phyloP scores from a whole-genome alignment of 1,140 invertebrate species.

The Euwallacea similis region DNA sequence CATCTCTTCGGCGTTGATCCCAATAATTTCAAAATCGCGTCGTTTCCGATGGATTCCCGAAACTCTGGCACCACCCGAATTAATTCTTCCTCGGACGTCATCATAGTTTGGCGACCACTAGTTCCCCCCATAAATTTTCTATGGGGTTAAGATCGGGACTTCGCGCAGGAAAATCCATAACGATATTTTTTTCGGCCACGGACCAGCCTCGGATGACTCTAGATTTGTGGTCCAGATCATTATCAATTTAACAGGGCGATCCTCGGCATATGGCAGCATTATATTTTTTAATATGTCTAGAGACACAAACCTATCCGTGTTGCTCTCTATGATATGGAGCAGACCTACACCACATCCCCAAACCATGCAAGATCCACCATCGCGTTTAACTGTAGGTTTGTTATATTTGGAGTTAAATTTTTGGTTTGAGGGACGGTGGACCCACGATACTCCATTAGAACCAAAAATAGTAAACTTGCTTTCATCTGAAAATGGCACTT shows the following conservation, averaged over 20 bases:
- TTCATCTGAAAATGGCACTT: too few species aligned
- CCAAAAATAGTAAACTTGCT: background rate
- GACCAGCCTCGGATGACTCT: background rate
- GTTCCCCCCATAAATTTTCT: background rate
- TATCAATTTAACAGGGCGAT: background rate
- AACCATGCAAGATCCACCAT: background rate
- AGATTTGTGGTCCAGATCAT: background rate
- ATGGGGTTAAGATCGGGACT: background rate
- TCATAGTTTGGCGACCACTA: background rate
- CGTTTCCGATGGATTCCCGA: background rate
- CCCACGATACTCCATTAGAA: background rate
- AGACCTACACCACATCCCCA: background rate
- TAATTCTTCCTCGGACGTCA: background rate
- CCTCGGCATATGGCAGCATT: background rate
- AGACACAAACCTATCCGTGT: background rate
- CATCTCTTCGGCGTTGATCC: background rate
- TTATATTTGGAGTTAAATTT: background rate
- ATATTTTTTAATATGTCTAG: background rate
- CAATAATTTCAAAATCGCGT: background rate
- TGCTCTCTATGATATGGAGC: background rate
- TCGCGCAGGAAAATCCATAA: background rate
- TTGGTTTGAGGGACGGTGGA: background rate
- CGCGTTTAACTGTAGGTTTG: background rate
- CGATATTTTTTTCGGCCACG: background rate
- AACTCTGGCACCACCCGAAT: background rate